Percentiles rank a stretch among this genome's conserved stretches.
These are phyloP conservation scores for Pristionchus pacificus DNA, from an alignment of 1,140 invertebrate species.

Conservation along the genomic window DNA sequence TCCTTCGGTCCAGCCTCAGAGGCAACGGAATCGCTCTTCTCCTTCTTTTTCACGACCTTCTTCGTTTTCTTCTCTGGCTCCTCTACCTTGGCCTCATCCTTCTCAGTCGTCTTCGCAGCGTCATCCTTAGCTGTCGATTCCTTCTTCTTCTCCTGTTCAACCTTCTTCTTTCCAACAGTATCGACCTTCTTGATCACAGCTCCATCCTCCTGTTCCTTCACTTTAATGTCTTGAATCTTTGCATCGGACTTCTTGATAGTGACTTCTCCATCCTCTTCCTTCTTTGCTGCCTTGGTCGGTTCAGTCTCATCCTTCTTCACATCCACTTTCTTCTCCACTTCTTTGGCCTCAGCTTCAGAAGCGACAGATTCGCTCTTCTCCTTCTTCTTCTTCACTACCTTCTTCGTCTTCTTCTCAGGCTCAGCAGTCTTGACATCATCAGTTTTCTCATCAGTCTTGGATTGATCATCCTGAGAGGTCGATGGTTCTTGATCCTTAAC, in stretches of 20 bases:
- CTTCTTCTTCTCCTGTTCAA: too few species aligned
- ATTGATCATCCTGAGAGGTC: not conserved
- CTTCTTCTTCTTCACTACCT: conserved; percentile 16
- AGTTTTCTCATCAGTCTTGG: not conserved
- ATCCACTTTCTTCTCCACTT: not conserved
- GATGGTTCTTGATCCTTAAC: not conserved
- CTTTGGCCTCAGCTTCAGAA: conserved; percentile 4
- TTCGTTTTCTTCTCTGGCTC: conserved; percentile 27
- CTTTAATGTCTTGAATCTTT: too few species aligned
- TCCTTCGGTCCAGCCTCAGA: not conserved
- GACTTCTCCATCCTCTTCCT: too few species aligned
- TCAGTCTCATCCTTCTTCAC: too few species aligned
- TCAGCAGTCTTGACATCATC: not conserved
- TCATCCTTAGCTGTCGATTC: conserved; percentile 11
- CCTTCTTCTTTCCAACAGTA: too few species aligned
- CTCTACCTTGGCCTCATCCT: conserved; percentile 9
- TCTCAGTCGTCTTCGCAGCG: conserved; percentile 6
- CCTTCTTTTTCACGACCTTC: conserved; percentile 22
- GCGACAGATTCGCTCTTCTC: conserved; percentile 4
- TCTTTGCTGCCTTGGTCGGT: too few species aligned
- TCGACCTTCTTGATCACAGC: too few species aligned
- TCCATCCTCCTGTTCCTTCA: too few species aligned
- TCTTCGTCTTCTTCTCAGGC: conserved; percentile 5
- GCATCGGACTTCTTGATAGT: too few species aligned
- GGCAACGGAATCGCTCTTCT: not conserved